These are phyloP conservation scores for Athalia rosae DNA, from an alignment of 2,888 invertebrate species.

Conservation along the genomic window DNA sequence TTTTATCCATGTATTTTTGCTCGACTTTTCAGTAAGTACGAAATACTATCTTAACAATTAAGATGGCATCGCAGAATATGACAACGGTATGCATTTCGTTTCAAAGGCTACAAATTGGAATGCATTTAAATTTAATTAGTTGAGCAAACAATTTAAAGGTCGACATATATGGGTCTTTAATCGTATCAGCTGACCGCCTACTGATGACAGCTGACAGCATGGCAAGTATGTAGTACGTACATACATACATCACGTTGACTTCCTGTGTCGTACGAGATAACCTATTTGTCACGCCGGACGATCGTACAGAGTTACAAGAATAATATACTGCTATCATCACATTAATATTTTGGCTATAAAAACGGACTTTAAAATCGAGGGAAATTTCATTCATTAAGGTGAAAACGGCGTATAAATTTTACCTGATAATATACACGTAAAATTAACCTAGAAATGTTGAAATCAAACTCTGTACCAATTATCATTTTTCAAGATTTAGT, in stretches of 20 bases:
- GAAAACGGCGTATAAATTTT: neutral
- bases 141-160: neutral
- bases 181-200: conserved; percentile 34
- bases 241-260: conserved; percentile 29
- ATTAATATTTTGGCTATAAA: neutral
- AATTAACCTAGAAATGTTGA: conserved; percentile 23
- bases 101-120: no score
- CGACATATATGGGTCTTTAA: no score
- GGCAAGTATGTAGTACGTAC: no score
- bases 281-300: conserved; percentile 31
- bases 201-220: conserved; percentile 35
- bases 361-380: neutral
- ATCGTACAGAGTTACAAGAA: neutral
- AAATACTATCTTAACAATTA: no score
- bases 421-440: neutral
- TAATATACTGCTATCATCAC: neutral
- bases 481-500: neutral
- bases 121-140: no score
- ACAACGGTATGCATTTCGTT: no score
- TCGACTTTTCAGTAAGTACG: no score
- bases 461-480: neutral
- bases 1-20: neutral
- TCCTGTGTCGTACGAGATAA: conserved; percentile 31
- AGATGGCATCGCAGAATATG: no score
- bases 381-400: neutral